Base-by-base conservation (phyloP, 2,888 invertebrate species). In the Mimumesa dahlbomi region DNA sequence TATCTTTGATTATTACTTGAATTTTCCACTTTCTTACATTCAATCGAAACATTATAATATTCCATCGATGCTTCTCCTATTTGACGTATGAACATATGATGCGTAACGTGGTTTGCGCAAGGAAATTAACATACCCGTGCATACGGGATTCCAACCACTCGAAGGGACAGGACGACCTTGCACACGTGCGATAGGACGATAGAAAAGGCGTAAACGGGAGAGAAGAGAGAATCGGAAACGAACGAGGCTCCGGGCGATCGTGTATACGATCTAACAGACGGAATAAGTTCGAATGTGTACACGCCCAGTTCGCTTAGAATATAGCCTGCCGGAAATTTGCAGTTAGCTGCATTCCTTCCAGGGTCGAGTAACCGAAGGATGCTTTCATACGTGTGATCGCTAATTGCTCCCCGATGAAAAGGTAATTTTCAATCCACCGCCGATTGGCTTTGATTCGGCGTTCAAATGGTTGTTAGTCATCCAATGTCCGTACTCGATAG, bases 321-420 rank as follows among this genome's bases (percentile, higher is more conserved):
- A 68, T 75, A 74, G 77, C 68, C 69, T 80, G 77, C 82, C 85
- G 87, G 87, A 87, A 86, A 86, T 86, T 86, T 83, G 84, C 86
- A 87, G 85, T 87, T 87, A 85, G 80, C 81, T 81, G 80, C 83
- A 82, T 85, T 85, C 84, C 85, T 83, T 76, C 59, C 82, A 84
- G 83, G 83, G 81, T 83, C 83, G 80, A 76, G 62, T 73, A 34
- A 29, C 31, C 48, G 29, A 22, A 42, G 73, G 62, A 75, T 49
- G 52, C 42, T 63, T 56, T 57, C 46, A 46, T 59, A 52, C 50
- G 63, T 58, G 69, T 56, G 71, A 68, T 67, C 59, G 75, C 77
- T 81, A 78, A 79, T 77, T 74, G 75, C 74, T 67, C 75, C 50
- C 38, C 40, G n/a, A 21, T 34, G 56, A 53, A 75, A 73, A 79